Base-by-base conservation (phyloP, 1,140 invertebrate genomes). In the Colletes gigas region DNA sequence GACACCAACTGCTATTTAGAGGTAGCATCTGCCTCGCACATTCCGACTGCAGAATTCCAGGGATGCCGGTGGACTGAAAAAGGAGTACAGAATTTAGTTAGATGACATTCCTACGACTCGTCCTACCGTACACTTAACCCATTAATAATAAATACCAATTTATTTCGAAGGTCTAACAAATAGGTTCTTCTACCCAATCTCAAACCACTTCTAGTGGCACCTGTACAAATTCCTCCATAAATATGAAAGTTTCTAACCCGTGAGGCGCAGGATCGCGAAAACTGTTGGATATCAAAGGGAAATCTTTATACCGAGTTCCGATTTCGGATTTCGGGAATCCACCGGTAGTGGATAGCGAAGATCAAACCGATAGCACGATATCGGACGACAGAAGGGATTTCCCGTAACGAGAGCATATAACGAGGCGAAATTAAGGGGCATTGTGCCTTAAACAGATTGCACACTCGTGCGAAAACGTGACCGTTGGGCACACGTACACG, bases 1-100 rank as follows among this genome's bases (percentile, higher is more conserved):
- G 88, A 89, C 90, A 89, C 90, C 92, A 91, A 92, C 92, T 92
- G 91, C 90, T 91, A 91, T 90, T 92, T 91, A 92, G 89, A 84
- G 77, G 76, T 79, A 83, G 89, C 91, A 91, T 92, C 90, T 92
- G 91, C 81, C 85, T 65, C 50, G 3, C 50, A 50, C 50, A 78
- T 52, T 54, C n/a, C n/a, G n/a, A n/a, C n/a, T n/a, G n/a, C n/a
- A n/a, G n/a, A n/a, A n/a, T n/a, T n/a, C 74, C 74, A 47, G 8
- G 8, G 10, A 21, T 78, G 68, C 30, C 54, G 19, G 21, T 4
- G 39, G 7, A 4, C 76, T 52, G 47, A 10, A 47, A 65, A 72
- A 44, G 47, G 17, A 79, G 60, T 57, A 41, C 57, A 52, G 15
- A 76, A 71, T 55, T 57, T 9, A 30, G 0, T 30, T 30, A 30